phyloP scores from a whole-genome alignment of 2,888 invertebrate species.

The Ectemnius cavifrons region DNA sequence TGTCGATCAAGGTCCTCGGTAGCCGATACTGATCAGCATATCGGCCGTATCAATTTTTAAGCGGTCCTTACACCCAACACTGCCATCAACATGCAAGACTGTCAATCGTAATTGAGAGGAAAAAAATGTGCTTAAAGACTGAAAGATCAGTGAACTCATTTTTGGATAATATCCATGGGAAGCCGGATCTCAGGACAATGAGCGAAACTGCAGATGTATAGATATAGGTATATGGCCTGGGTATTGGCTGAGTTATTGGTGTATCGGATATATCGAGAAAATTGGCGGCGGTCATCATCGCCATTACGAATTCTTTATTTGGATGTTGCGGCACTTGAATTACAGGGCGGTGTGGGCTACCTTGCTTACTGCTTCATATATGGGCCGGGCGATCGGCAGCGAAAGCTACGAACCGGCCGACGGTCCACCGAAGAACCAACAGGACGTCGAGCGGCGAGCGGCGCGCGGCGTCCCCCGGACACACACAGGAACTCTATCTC shows the following conservation, averaged over 20 bases:
- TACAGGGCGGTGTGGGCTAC: constrained; percentile 76
- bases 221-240: constrained; percentile 20
- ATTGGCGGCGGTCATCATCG: constrained; percentile 77
- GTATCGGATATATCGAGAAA: constrained; percentile 74
- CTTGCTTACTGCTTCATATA: constrained; percentile 76
- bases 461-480: too few relatives aligned
- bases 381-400: constrained; percentile 63
- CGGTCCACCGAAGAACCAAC: constrained; percentile 38
- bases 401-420: constrained; percentile 63
- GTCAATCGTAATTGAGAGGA: too few relatives aligned
- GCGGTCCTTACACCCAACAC: too few relatives aligned
- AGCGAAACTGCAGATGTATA: constrained; percentile 57
- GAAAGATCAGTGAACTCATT: too few relatives aligned
- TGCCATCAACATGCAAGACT: too few relatives aligned
- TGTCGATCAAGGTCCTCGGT: neutral
- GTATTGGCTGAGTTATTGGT: constrained; percentile 70
- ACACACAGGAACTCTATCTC: too few relatives aligned
- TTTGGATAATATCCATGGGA: too few relatives aligned
- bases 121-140: too few relatives aligned
- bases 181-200: constrained; percentile 52
- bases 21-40: too few relatives aligned
- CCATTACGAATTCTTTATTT: constrained; percentile 78
- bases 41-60: too few relatives aligned
- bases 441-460: too few relatives aligned
- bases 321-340: constrained; percentile 74